Conservation (phyloP, 2,113 vertebrate genomes). For the Periophthalmus modestus region DNA sequence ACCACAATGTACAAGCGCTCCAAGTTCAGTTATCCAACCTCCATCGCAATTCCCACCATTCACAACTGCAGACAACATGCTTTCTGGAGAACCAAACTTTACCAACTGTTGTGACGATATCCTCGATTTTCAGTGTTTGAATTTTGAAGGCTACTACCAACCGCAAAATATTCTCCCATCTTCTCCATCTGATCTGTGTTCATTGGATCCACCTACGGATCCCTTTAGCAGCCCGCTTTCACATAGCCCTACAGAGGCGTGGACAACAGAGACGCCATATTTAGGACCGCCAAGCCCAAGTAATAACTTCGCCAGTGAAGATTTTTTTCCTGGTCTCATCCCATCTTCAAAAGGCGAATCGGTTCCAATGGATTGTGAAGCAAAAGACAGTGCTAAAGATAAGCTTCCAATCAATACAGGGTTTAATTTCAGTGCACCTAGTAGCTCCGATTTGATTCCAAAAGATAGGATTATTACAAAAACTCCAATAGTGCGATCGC, state of each 20-base stretch:
- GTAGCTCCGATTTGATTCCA: conserved; percentile 46
- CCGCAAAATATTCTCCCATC: conserved; percentile 74
- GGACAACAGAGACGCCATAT: conserved; percentile 77
- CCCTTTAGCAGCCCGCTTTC: conserved; percentile 80
- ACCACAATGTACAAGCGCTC: conserved; percentile 26
- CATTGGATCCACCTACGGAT: conserved; percentile 73
- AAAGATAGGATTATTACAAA: conserved; percentile 58
- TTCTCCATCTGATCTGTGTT: conserved; percentile 75
- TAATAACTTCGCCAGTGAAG: conserved; percentile 72
- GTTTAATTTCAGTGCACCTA: conserved; percentile 47
- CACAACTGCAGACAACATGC: conserved; percentile 65
- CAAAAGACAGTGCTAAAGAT: conserved; percentile 64
- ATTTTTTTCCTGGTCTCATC: conserved; percentile 71
- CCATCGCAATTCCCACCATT: conserved; percentile 71
- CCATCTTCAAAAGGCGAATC: conserved; percentile 64
- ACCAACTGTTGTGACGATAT: conserved; percentile 77
- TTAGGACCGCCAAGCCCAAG: conserved; percentile 78
- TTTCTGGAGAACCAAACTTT: conserved; percentile 73
- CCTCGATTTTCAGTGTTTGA: conserved; percentile 79
- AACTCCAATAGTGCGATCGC: conserved; percentile 43
- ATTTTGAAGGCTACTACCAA: conserved; percentile 79
- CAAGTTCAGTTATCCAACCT: conserved; percentile 66
- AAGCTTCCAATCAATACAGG: conserved; percentile 39
- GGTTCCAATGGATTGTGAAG: conserved; percentile 57
- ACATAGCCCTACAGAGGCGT: conserved; percentile 76